Base-by-base conservation (phyloP, 2,113 vertebrate genomes). In the Axis porcinus region DNA sequence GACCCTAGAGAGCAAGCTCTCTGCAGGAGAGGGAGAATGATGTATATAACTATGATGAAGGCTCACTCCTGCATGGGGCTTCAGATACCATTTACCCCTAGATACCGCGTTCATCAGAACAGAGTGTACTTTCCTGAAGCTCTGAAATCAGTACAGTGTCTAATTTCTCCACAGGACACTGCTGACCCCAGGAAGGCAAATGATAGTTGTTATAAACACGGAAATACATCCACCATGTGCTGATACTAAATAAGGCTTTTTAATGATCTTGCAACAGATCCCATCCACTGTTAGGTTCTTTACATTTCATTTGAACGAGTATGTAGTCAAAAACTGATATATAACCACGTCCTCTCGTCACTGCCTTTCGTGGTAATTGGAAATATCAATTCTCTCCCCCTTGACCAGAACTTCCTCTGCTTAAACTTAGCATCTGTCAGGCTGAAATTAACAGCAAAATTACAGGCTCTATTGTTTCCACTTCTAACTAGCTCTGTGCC, bases 381-480 rank as follows among this genome's bases (percentile, higher is more conserved):
- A 94, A 90, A 81, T 4, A 7, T 36, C 21, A 9, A 11, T 86
- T 67, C 43, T 84, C 78, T 86, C 86, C n/a, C 33, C 85, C 47
- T 33, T 50, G 14, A 21, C 25, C n/a, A 21, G 17, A 40, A 33
- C 9, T 79, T 45, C 28, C 55, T 88, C 62, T 93, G 50, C 36
- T 64, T 40, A 40, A 43, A 76, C 25, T 62, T 43, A 10, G n/a
- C 43, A 33, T 47, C n/a, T 70, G 36, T n/a, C 60, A 50, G 70
- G 36, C 52, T 86, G 47, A 81, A 95, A 94, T 70, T 16, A 97
- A 40, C 47, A 93, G 54, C 52, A 81, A 55, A 93, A 78, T 85
- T 79, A 85, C 3, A 58, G 33, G 55, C 40, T 58, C 23, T 16
- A 21, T 74, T 83, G 52, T 79, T 96, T 91, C 86, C 40, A 76